A percentile compares a stretch with the other conserved stretches of the same genome.
These are phyloP conservation scores for Platyscapa corneri DNA, from an alignment of 1,140 invertebrate genomes.

Conservation along the genomic window DNA sequence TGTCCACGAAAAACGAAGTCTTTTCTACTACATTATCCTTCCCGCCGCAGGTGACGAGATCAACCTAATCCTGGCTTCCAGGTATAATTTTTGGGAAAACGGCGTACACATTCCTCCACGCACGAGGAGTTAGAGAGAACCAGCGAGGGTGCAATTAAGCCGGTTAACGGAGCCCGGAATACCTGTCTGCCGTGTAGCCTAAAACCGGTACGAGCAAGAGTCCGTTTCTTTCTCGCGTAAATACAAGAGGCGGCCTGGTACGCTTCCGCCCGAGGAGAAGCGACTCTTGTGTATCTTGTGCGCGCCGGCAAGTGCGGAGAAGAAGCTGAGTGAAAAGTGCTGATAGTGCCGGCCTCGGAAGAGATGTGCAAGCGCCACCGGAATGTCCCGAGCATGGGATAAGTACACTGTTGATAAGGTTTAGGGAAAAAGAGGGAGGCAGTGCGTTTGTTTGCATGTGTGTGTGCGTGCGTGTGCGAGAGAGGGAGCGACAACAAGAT, in stretches of 20 bases:
- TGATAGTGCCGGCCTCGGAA: neutral
- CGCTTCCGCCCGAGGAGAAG: too few species aligned
- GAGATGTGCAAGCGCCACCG: neutral
- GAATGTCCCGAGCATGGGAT: neutral
- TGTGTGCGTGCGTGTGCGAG: neutral
- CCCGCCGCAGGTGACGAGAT: too few species aligned
- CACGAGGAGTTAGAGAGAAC: too few species aligned
- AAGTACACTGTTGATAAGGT: neutral
- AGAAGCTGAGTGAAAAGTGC: neutral
- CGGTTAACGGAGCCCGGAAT: slow-evolving; percentile 64
- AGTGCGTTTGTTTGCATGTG: neutral
- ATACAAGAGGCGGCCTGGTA: too few species aligned
- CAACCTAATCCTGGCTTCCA: too few species aligned
- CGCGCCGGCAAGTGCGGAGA: too few species aligned
- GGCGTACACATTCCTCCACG: too few species aligned
- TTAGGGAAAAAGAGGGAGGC: neutral
- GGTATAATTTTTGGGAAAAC: too few species aligned
- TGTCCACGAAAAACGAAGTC: neutral
- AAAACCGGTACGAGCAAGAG: slow-evolving; percentile 31
- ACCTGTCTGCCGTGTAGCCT: slow-evolving; percentile 55
- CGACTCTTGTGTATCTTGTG: too few species aligned
- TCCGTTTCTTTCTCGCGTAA: too few species aligned
- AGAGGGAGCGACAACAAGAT: neutral
- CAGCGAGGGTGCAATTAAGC: slow-evolving; percentile 11
- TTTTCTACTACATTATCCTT: too few species aligned